Base-by-base conservation (phyloP, 2,113 vertebrate genomes). In the Struthidea cinerea region DNA sequence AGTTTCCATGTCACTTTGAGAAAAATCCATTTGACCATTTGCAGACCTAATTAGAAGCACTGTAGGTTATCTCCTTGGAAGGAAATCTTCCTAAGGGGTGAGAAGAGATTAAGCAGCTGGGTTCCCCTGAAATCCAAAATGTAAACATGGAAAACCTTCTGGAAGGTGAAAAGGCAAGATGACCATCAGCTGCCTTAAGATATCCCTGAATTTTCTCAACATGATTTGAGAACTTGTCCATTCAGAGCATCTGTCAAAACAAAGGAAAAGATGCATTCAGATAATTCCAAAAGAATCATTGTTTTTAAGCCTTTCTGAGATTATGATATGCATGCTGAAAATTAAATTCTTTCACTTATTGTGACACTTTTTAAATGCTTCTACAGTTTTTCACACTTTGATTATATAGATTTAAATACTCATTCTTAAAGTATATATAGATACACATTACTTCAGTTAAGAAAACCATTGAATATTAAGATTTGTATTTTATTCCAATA, bases 31-130 rank as follows among this genome's bases (percentile, higher is more conserved):
- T 84, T 94, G 93, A 89, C 92, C 80, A 96, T 96, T 95, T 94
- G 84, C 91, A 97, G 96, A 96, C 82, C 59, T 97, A 96, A 97
- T 98, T 97, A 98, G 87, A 91, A 89, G 49, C 87, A 89, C 89
- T 89, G 50, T 87, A 56, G 94, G 92, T 96, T 97, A 88, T 94
- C 96, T 97, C 89, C 69, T 88, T 84, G 63, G 82, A 97, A 97
- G 80, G 82, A 97, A 95, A 95, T 92, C 92, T 95, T 96, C 70
- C 93, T 74, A 79, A 90, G 71, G 97, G 92, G 96, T 98, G 97
- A 97, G 97, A 98, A 97, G 83, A 97, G 97, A 97, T 97, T 97
- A 96, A 94, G 92, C 95, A 91, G 90, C 94, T 96, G 90, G 95
- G 95, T 96, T 94, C 94, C 90, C 93, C 42, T 83, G 68, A 96